Evolutionary conservation across 1,140 invertebrate species (phyloP), one percentile per base, ranked within the genome.

Genomic region (Drosophila santomea): DNA sequence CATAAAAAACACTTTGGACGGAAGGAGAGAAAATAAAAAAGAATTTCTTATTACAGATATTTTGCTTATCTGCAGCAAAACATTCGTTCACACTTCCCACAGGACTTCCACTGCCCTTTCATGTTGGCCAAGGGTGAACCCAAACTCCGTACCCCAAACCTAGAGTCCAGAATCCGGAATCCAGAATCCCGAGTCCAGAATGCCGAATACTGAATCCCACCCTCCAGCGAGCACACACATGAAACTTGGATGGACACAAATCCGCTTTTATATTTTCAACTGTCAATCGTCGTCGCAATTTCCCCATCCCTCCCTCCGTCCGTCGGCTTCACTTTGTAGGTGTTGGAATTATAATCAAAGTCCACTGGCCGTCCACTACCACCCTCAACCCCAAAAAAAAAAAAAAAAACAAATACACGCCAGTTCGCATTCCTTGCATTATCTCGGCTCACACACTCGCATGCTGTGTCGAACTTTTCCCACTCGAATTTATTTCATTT

Each of bases 221-320:
- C 17, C 17, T 14, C 48, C 36, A n/a, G 1, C 10, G 8, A 15
- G 28, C 14, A 44, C 58, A 32, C 54, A 48, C 38, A 52, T 59
- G 55, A 47, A 44, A 78, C 63, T 62, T 58, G 62, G 59, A 79
- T 48, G 73, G 81, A 88, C 82, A 86, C 83, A 86, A 86, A 86
- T 86, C 83, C 83, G 83, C 83, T 86, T 88, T 86, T 86, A 86
- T 86, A 86, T 86, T 86, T 86, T 86, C 83, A 88, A 86, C 83
- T 86, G 83, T 86, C 83, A 86, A 86, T 86, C 82, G 82, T 83
- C 71, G 69, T 73, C 66, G 75, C 78, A 78, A 86, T 82, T 86
- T 72, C 74, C 39, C 47, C 47, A 3, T 32, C 25, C 14, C 20
- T 10, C 14, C 11, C 36, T 20, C 41, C 20, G 28, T 32, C 32